Base-by-base conservation (phyloP, 2,113 vertebrate species). In the Mola mola region DNA sequence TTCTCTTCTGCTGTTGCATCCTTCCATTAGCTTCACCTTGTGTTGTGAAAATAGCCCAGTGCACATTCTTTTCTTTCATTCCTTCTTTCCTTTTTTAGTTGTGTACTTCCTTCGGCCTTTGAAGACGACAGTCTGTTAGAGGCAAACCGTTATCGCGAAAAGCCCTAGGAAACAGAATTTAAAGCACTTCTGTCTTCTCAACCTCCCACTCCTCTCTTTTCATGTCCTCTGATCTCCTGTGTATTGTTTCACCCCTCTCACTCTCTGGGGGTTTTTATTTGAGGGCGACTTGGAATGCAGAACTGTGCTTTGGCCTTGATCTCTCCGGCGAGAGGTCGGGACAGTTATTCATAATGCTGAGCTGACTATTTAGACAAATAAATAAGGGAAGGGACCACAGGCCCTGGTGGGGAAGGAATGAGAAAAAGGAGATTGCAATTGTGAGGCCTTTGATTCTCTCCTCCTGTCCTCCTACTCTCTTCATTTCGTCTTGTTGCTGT, bases 271-370 rank as follows among this genome's bases (percentile, higher is more conserved):
- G 20, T 5, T 11, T 66, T 78, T 49, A 76, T 72, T 38, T 2
- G 5, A 72, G 73, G 51, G 40, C 48, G 50, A 9, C 36, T 53
- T 66, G 34, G 53, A 69, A 50, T 31, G 42, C 48, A 63, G 19
- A 74, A 43, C 42, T 71, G 38, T 78, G 67, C 67, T 71, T 71
- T 66, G 68, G 34, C 42, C 53, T 22, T 34, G 42, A 56, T 66
- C 67, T 59, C 43, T 60, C 16, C 4, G 28, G 41, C 16, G 51
- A 74, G 62, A 72, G 60, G 72, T 63, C 66, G 67, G 48, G 21
- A 29, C 59, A 74, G 61, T 83, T 79, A 72, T 82, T 85, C 65
- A 81, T 78, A 75, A 79, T 26, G 55, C 51, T 53, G 51, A 46
- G 42, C 34, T 15, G 33, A 38, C 28, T 82, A 76, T 75, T 85